phyloP scores from a whole-genome alignment of 2,797 vertebrate genomes.

The Oceanodroma leucorhoa region DNA sequence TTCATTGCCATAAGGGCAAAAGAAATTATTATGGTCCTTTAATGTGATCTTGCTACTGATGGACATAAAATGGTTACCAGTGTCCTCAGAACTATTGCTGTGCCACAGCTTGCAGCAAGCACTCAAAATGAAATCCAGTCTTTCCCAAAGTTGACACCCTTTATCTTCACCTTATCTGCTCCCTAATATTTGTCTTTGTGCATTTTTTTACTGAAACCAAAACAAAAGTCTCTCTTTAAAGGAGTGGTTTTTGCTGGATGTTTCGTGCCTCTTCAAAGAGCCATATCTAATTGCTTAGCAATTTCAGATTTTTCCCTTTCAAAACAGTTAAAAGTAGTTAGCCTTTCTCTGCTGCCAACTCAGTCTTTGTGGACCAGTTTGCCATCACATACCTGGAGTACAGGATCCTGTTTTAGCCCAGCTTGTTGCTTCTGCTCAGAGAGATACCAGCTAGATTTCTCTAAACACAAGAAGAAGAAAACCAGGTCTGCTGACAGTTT shows the following conservation, averaged over 20 bases:
- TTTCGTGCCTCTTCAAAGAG: not conserved
- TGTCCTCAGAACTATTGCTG: not conserved
- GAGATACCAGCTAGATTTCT: not conserved
- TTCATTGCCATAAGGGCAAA: not conserved
- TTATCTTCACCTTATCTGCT: not conserved
- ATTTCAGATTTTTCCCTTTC: not conserved
- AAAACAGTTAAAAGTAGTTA: not conserved
- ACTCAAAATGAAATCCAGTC: not conserved
- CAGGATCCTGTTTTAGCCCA: conserved; percentile 4
- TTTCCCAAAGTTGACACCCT: not conserved
- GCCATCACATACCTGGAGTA: conserved; percentile 52
- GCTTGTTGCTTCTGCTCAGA: not conserved
- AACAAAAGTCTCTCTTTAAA: not conserved
- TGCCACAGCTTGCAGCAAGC: not conserved
- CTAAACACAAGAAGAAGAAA: not conserved
- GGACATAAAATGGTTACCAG: not conserved
- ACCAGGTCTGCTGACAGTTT: not conserved
- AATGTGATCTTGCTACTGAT: not conserved
- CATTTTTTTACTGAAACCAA: not conserved
- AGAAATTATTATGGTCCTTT: not conserved
- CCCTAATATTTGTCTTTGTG: not conserved
- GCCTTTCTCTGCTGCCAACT: not conserved
- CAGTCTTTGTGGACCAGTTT: not conserved
- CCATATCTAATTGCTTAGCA: not conserved
- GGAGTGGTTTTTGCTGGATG: not conserved